These are phyloP conservation scores for Catagonus wagneri DNA, from an alignment of 2,113 vertebrate genomes.

Conservation along the genomic window DNA sequence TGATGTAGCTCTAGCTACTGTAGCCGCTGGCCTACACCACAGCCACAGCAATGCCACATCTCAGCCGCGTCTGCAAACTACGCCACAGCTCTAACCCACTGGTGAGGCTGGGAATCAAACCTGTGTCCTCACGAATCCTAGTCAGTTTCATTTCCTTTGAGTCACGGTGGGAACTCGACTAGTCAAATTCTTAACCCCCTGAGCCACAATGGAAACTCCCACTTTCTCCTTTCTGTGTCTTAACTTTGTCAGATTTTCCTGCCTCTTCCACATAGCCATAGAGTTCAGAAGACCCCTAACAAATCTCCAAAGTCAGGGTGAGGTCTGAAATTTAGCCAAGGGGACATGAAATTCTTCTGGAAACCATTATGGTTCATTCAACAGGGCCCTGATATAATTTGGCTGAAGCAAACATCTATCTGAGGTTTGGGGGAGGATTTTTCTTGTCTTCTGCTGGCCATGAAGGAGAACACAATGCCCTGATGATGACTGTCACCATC, in stretches of 20 bases:
- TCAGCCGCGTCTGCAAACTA: too few species aligned
- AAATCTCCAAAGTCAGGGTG: background rate
- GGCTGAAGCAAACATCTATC: background rate
- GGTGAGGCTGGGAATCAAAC: too few species aligned
- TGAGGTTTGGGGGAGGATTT: background rate
- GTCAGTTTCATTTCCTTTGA: too few species aligned
- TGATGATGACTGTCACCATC: background rate
- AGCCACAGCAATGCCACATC: too few species aligned
- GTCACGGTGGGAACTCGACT: too few species aligned
- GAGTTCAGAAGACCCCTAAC: background rate
- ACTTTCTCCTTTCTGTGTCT: background rate
- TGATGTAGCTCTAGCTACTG: too few species aligned
- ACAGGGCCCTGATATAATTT: background rate
- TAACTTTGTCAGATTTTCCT: background rate
- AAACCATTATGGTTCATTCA: too few species aligned
- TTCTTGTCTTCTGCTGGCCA: background rate
- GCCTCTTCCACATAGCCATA: background rate
- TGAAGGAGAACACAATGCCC: background rate
- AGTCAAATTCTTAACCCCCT: too few species aligned
- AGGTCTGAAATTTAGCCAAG: background rate
- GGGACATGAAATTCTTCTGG: background rate
- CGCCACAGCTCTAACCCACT: too few species aligned
- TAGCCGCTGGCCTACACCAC: too few species aligned
- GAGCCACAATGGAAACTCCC: too few species aligned
- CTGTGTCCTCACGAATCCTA: too few species aligned